Evolutionary conservation across 2,888 invertebrate species (phyloP), one percentile per base, ranked within the genome.

Genomic region (Tinea pellionella): DNA sequence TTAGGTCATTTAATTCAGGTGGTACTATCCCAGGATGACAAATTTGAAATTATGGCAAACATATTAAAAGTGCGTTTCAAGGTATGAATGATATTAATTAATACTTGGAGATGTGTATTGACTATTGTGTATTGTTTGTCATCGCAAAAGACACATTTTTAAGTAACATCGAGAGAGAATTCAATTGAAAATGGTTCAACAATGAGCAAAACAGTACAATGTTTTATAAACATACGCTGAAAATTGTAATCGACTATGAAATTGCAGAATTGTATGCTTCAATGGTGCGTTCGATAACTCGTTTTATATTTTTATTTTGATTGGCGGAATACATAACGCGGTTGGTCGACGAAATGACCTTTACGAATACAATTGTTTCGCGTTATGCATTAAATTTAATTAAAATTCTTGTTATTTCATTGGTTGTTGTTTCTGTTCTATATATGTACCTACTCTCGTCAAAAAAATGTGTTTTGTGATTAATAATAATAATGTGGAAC

Each of bases 241-340:
- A 57, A 57, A 32, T 32, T 19, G n/a, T 32, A 29, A 57, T 57
- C 57, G 57, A 32, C n/a, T 57, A 32, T 57, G 57, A 59, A 59
- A 56, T 41, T 55, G 47, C 60, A 60, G 57, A 57, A 57, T 29
- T 57, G 19, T 57, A 32, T 32, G 57, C 13, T 2, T 47, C 61
- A 60, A 43, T 61, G 61, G 60, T 58, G 61, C 60, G 41, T 60
- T 57, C 61, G 53, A 60, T 41, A 60, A 60, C 59, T 56, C 57
- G 57, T 32, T 57, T 57, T 55, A 55, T 30, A 15, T 32, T 57
- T n/a, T 57, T 29, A 57, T 57, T 59, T 61, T 61, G 47, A 59
- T 61, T 59, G 59, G 24, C 19, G 12, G 16, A 55, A 55, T 19
- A 8, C 32, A 8, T 15, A 32, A 19, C 57, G 57, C 15, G 53